Base-by-base conservation (phyloP, 2,113 vertebrate genomes). In the Erpornis zantholeuca region DNA sequence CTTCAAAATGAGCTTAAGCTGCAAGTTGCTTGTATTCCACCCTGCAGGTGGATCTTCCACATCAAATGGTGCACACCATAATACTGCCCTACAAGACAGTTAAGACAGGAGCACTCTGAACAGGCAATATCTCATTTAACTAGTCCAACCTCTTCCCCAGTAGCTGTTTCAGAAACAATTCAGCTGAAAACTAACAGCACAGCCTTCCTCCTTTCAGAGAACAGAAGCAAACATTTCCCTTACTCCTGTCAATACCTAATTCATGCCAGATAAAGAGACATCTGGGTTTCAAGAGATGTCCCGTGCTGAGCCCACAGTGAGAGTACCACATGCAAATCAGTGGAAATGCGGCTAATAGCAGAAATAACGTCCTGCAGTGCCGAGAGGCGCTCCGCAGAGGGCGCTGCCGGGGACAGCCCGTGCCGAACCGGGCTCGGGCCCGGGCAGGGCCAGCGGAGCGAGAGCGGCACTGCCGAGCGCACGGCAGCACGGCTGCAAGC, bases 1-100 rank as follows among this genome's bases (percentile, higher is more conserved):
- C 73, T 96, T 85, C 63, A 53, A 72, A 92, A 92, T 56, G 90
- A 91, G 78, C 82, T 84, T 91, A 95, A 92, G 73, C 42, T 57
- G 23, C 31, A 75, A 89, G 72, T 77, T 91, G 72, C 53, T 61
- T 19, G 11, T 60, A n/a, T 68, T 86, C 59, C 36, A 31, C 29
- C 52, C 71, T 56, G 59, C 75, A 53, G 75, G 49, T 53, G 53
- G 53, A 64, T 42, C 50, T 71, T 49, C 75, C 54, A 38, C 0
- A 0, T 49, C 56, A 36, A 56, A 44, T 15, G 53, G 57, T 73
- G 45, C 16, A 61, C 56, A 53, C 22, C 2, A 0, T 7, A 66
- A 56, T 8, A 44, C 8, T 24, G 52, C 60, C 20, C 52, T 21
- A 59, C 28, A 24, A 59, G 50, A 36, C 4, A 3, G 50, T 53